Evolutionary conservation across 1,140 invertebrate genomes (phyloP).

Genomic region (Orius insidiosus): DNA sequence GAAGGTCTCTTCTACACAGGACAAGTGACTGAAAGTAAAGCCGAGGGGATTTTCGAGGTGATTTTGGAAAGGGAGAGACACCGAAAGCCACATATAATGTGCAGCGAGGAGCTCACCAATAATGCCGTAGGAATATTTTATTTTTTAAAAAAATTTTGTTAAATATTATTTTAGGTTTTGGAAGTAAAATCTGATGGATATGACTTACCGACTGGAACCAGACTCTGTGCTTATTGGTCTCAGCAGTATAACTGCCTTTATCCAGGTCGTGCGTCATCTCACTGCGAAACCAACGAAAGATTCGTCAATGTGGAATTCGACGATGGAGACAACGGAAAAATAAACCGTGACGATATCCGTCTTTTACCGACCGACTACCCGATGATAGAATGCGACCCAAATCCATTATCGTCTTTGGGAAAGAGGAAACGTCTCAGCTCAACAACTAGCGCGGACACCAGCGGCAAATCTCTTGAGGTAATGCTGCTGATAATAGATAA

Average conservation of each 20-base stretch:
- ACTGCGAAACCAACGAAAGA: conserved; percentile 45
- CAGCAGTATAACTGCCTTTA: conserved; percentile 86
- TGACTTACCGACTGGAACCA: conserved; percentile 45
- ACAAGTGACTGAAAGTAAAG: conserved; percentile 60
- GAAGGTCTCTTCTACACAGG: conserved; percentile 78
- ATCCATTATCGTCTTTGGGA: conserved; percentile 53
- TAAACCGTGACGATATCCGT: conserved; percentile 75
- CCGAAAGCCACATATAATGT: conserved; percentile 73
- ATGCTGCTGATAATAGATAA: neutral
- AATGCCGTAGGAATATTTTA: conserved; percentile 54
- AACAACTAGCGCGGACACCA: conserved; percentile 17
- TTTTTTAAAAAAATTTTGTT: no score
- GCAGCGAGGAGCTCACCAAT: conserved; percentile 70
- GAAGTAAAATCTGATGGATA: conserved; percentile 51
- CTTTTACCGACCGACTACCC: conserved; percentile 41
- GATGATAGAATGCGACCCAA: conserved; percentile 50
- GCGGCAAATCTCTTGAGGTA: conserved; percentile 16
- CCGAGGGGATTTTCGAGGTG: conserved; percentile 84
- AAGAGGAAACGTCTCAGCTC: conserved; percentile 53
- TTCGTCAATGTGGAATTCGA: conserved; percentile 89
- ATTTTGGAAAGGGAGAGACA: conserved; percentile 77
- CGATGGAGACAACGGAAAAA: conserved; percentile 83
- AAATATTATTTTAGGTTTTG: conserved; percentile 59
- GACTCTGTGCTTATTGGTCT: conserved; percentile 91
- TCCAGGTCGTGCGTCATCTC: conserved; percentile 70